These are phyloP conservation scores for Ommatoiulus sabulosus DNA, from an alignment of 2,888 invertebrate genomes.

Conservation along the genomic window DNA sequence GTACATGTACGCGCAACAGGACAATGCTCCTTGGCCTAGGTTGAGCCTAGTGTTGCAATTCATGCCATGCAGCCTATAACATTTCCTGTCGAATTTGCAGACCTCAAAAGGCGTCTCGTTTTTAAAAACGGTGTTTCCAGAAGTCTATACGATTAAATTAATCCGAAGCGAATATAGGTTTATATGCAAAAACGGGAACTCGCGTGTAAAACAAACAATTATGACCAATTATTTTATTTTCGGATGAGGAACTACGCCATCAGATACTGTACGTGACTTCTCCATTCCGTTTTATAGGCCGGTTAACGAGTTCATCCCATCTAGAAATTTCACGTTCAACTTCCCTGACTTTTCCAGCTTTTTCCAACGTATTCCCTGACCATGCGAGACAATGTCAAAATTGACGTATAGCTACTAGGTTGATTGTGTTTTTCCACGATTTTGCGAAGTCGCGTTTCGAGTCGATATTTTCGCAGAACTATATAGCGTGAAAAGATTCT, in stretches of 20 bases:
- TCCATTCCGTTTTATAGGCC: not conserved
- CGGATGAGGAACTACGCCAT: not conserved
- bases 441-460: too few species aligned
- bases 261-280: not conserved
- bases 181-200: not conserved
- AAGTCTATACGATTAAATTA: not conserved
- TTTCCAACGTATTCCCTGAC: too few species aligned
- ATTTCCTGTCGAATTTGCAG: not conserved
- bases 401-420: too few species aligned
- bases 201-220: not conserved
- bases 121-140: not conserved
- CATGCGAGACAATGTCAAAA: too few species aligned
- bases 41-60: conserved; percentile 28
- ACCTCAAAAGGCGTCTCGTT: not conserved
- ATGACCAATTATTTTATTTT: not conserved
- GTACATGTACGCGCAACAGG: not conserved
- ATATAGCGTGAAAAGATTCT: too few species aligned
- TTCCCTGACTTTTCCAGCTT: too few species aligned
- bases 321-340: not conserved
- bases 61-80: not conserved
- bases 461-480: too few species aligned
- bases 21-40: conserved; percentile 36
- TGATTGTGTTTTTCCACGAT: too few species aligned
- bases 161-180: not conserved
- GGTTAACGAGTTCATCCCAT: not conserved